Evolutionary conservation across 2,888 invertebrate genomes (phyloP).

Genomic region (Netelia virgata): DNA sequence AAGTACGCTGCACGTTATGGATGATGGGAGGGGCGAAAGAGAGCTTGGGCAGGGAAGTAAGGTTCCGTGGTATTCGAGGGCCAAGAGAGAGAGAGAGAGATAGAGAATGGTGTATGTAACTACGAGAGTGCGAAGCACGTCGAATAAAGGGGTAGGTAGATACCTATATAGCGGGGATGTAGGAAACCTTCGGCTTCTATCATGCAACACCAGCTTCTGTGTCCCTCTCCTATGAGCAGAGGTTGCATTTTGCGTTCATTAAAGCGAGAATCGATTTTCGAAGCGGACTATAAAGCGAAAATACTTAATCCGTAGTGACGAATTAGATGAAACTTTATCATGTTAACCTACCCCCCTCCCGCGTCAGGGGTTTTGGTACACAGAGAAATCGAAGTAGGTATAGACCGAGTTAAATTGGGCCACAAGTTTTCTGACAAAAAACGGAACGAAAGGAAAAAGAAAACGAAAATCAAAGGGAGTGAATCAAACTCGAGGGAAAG

Average conservation of each 20-base stretch:
- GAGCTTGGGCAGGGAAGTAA: background rate
- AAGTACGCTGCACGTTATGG: slow-evolving; percentile 35
- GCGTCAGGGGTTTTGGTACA: background rate
- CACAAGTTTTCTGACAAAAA: background rate
- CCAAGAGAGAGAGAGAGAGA: slow-evolving; percentile 36
- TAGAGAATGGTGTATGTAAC: slow-evolving; percentile 64
- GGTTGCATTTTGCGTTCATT: slow-evolving; percentile 81
- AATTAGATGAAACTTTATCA: slow-evolving; percentile 66
- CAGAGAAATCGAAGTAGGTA: slow-evolving; percentile 13
- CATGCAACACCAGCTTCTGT: background rate
- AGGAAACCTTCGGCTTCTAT: slow-evolving; percentile 44
- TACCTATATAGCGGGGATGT: slow-evolving; percentile 13
- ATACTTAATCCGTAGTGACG: slow-evolving; percentile 74
- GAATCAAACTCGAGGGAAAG: background rate
- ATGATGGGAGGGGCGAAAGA: slow-evolving; percentile 21
- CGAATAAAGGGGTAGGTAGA: slow-evolving; percentile 55
- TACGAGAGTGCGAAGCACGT: slow-evolving; percentile 66
- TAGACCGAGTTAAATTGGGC: slow-evolving; percentile 13
- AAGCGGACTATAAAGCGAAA: slow-evolving; percentile 76
- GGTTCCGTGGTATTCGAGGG: slow-evolving; percentile 19
- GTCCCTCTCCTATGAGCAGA: slow-evolving; percentile 20
- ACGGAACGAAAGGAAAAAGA: background rate
- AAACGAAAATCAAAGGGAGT: slow-evolving; percentile 1
- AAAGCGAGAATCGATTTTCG: slow-evolving; percentile 79
- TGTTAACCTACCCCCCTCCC: slow-evolving; percentile 56